Conservation (phyloP, 2,888 invertebrate genomes). For the Eumerus sabulonum region DNA sequence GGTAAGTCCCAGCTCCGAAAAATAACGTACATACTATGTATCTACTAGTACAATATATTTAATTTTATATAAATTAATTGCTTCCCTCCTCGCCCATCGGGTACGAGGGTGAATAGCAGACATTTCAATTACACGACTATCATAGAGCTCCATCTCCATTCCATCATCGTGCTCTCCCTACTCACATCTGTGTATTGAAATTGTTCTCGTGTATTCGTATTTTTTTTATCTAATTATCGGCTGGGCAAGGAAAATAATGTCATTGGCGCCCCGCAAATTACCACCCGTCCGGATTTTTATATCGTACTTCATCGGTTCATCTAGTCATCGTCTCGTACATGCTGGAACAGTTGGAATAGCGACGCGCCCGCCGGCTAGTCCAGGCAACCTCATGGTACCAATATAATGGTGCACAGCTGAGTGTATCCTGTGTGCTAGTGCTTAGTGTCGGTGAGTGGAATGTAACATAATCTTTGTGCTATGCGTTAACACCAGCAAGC, state of each 20-base stretch:
- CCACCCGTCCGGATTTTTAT: conserved; percentile 65
- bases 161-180: no score
- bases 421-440: conserved; percentile 21
- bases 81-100: conserved; percentile 9
- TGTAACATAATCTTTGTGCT: conserved; percentile 48
- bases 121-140: conserved; percentile 57
- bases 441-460: conserved; percentile 26
- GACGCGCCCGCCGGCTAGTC: conserved; percentile 26
- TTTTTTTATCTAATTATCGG: conserved; percentile 68
- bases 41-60: background rate
- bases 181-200: conserved; percentile 58
- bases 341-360: background rate
- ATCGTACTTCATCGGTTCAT: conserved; percentile 34
- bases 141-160: conserved; percentile 43
- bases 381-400: conserved; percentile 41
- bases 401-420: conserved; percentile 66
- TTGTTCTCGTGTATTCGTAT: conserved; percentile 64
- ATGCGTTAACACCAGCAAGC: conserved; percentile 31
- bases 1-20: no score
- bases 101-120: conserved; percentile 8
- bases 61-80: conserved; percentile 45
- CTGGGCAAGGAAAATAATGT: conserved; percentile 60
- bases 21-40: background rate
- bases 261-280: conserved; percentile 68
- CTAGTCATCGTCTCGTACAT: conserved; percentile 14